Base-by-base conservation (phyloP, 2,888 invertebrate genomes). In the Melanophora roralis region DNA sequence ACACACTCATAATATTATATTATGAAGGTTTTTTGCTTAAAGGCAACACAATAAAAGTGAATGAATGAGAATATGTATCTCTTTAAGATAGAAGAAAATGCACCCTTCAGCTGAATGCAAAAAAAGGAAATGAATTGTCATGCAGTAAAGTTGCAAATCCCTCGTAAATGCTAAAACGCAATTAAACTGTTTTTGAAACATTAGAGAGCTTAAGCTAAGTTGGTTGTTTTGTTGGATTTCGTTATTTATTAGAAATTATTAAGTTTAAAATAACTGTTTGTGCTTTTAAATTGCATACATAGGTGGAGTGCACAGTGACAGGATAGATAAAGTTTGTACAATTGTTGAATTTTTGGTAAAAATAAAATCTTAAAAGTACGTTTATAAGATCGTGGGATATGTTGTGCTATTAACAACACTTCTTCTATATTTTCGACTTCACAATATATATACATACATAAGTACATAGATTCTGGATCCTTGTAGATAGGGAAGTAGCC, bases 251-350 rank as follows among this genome's bases (percentile, higher is more conserved):
- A 47, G 23, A 21, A 59, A 49, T 19, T 1, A 34, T 69, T 69
- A 14, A 34, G 55, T 38, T n/a, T 62, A 32, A 36, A 62, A 47
- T 32, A 49, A 59, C 59, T 74, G 57, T 45, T 8, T 55, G 38
- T 36, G 14, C 5, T 27, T 45, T 43, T 9, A 23, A 23, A 16
- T 23, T 40, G 6, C 3, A 6, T 27, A n/a, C n/a, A 27, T 27
- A 6, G 27, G 6, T 6, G 27, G 6, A 27, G 27, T 27, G 27
- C 6, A 27, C 3, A 47, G 16, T 53, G 6, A 19, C 49, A n/a
- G n/a, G n/a, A n/a, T n/a, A n/a, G n/a, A n/a, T n/a, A n/a, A n/a
- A n/a, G n/a, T n/a, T n/a, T n/a, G n/a, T n/a, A n/a, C n/a, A n/a
- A n/a, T n/a, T n/a, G n/a, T n/a, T n/a, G n/a, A n/a, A n/a, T n/a